Evolutionary conservation across 2,113 vertebrate species (phyloP).

Genomic region (Lanius ludovicianus): DNA sequence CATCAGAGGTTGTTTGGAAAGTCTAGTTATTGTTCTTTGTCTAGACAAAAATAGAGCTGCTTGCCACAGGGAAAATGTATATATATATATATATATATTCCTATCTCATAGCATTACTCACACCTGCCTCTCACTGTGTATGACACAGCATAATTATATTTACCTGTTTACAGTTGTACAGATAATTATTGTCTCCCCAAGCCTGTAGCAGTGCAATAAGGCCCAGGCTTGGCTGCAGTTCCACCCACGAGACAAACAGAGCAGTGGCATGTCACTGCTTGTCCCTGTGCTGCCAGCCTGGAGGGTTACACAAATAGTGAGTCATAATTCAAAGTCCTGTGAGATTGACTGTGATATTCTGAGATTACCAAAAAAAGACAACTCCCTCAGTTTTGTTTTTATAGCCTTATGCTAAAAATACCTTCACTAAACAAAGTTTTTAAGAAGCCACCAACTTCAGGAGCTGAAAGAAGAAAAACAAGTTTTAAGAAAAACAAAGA

Average conservation of each 20-base stretch:
- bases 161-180: neutral
- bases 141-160: neutral
- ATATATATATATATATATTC: neutral
- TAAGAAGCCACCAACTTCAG: neutral
- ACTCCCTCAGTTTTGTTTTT: neutral
- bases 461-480: neutral
- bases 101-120: neutral
- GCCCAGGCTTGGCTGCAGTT: neutral
- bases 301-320: neutral
- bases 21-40: neutral
- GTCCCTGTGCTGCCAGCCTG: neutral
- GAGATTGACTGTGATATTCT: neutral
- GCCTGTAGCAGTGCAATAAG: neutral
- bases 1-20: neutral
- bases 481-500: neutral
- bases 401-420: slow-evolving; percentile 32
- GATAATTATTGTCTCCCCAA: neutral
- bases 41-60: neutral
- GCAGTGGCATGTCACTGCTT: slow-evolving; percentile 4
- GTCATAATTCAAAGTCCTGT: neutral
- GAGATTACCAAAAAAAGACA: slow-evolving; percentile 56
- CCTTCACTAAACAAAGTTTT: neutral
- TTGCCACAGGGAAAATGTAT: neutral
- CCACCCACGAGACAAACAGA: neutral
- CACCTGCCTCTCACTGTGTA: neutral